Evolutionary conservation across 2,113 vertebrate genomes (phyloP).

Genomic region (Sander vitreus): DNA sequence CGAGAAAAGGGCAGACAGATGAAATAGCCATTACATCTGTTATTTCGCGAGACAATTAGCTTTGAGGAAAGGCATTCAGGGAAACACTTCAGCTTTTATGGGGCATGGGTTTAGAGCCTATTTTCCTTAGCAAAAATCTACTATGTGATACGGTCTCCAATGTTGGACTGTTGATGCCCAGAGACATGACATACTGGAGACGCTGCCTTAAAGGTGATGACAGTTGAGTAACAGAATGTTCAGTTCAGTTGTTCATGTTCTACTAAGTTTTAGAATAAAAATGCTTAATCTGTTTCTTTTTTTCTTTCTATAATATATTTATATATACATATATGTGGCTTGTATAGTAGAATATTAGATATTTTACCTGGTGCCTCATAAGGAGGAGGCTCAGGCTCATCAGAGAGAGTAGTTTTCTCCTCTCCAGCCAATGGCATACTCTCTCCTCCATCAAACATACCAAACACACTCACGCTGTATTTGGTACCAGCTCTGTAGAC

Average conservation of each 20-base stretch:
- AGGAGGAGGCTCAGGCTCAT: constrained; percentile 83
- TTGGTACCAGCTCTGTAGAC: constrained; percentile 92
- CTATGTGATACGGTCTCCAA: constrained; percentile 36
- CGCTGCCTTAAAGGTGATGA: constrained; percentile 26
- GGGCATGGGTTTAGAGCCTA: constrained; percentile 6
- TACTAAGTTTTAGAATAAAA: background rate
- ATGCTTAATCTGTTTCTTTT: background rate
- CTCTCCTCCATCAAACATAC: constrained; percentile 97
- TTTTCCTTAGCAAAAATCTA: constrained; percentile 59
- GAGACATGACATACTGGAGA: constrained; percentile 42
- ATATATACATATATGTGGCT: background rate
- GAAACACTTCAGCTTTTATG: constrained; percentile 66
- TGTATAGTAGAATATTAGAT: constrained; percentile 7
- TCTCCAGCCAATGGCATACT: constrained; percentile 95
- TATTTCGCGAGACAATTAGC: constrained; percentile 64
- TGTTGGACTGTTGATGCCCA: constrained; percentile 47
- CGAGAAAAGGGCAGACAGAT: constrained; percentile 62
- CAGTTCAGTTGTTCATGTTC: background rate
- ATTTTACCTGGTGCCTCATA: constrained; percentile 71
- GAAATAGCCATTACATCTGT: constrained; percentile 69
- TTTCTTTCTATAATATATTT: background rate
- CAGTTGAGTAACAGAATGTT: constrained; percentile 1
- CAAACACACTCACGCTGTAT: constrained; percentile 95
- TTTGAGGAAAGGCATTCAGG: constrained; percentile 66
- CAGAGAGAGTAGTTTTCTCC: constrained; percentile 95